phyloP scores from a whole-genome alignment of 2,888 invertebrate species.

The Polydrusus cervinus region DNA sequence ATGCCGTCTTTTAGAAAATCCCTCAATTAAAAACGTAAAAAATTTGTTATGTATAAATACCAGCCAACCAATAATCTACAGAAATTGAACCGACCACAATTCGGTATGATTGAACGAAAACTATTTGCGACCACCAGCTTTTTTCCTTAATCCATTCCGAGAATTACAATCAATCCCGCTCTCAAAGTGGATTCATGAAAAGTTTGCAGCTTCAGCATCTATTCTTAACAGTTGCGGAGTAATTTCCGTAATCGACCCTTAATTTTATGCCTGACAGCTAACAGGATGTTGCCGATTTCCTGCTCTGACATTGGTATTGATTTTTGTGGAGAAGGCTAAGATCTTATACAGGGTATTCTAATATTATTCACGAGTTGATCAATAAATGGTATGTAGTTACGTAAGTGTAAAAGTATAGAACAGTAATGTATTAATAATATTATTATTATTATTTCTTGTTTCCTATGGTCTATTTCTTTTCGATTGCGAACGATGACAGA shows the following conservation, averaged over 20 bases:
- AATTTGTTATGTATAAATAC: not conserved
- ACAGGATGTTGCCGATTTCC: constrained; percentile 7
- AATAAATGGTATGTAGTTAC: too few species aligned
- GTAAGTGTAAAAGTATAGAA: too few species aligned
- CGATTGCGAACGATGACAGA: too few species aligned
- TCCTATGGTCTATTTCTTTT: too few species aligned
- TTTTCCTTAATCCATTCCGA: not conserved
- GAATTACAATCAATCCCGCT: constrained; percentile 4
- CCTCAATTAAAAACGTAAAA: too few species aligned
- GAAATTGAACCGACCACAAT: not conserved
- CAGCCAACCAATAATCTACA: not conserved
- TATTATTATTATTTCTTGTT: too few species aligned
- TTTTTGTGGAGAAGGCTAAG: not conserved
- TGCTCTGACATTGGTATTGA: not conserved
- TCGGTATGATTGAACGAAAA: not conserved
- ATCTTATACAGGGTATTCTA: not conserved
- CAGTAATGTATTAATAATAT: too few species aligned
- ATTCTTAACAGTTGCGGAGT: constrained; percentile 17
- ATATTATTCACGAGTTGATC: too few species aligned
- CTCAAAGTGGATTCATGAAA: constrained; percentile 1
- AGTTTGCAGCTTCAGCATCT: constrained; percentile 11
- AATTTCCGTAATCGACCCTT: constrained; percentile 11
- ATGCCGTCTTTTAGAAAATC: too few species aligned
- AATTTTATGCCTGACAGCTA: constrained; percentile 3
- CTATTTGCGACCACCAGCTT: not conserved